A percentile compares a stretch with the other conserved stretches of the same genome.
Conservation (phyloP, 2,113 vertebrate species). For the Bubo scandiacus region DNA sequence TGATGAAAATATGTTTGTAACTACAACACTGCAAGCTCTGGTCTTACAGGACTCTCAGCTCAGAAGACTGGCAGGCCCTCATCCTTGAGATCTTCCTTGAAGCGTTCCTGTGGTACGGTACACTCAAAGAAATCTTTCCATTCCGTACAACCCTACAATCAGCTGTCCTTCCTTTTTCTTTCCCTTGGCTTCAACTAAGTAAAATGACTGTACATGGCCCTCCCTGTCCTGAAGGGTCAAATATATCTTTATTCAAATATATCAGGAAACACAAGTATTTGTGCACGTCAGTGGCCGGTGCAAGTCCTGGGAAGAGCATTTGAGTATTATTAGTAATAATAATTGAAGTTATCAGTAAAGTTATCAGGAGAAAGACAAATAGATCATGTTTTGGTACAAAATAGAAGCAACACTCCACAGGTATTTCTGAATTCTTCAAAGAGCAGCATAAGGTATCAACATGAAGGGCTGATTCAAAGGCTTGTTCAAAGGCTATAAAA, state of each 20-base stretch:
- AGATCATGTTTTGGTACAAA: neutral
- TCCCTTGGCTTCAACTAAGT: neutral
- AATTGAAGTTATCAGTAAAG: neutral
- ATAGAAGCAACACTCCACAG: neutral
- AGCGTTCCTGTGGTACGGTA: neutral
- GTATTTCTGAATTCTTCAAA: neutral
- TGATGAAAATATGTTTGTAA: neutral
- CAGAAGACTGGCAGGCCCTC: neutral
- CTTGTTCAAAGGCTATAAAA: neutral
- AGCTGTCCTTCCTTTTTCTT: neutral
- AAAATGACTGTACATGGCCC: neutral
- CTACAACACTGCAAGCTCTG: neutral
- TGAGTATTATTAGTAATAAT: neutral
- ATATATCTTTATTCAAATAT: neutral
- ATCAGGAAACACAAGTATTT: neutral
- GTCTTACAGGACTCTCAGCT: neutral
- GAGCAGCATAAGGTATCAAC: neutral
- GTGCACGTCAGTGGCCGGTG: neutral
- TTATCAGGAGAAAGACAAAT: neutral
- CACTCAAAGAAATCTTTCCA: neutral
- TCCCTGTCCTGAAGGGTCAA: neutral
- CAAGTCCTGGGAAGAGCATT: neutral
- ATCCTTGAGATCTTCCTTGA: neutral
- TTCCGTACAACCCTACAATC: neutral
- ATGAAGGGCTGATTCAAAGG: neutral